Evolutionary conservation across 1,140 invertebrate genomes (phyloP), one percentile per base, ranked within the genome.

Genomic region (Drosophila miranda): DNA sequence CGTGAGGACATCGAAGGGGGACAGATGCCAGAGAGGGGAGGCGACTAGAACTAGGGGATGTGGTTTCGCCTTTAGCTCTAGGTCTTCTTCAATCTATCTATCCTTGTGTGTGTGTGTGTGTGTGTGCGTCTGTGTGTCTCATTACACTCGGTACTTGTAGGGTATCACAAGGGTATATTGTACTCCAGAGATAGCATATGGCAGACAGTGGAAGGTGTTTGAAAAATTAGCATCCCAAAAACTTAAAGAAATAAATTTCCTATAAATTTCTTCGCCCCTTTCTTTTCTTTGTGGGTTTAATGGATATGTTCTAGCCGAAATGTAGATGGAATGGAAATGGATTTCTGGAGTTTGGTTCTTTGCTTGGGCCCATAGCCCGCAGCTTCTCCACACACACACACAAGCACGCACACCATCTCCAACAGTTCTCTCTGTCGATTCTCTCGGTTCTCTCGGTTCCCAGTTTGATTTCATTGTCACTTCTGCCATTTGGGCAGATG

Each of bases 401-500:
- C 52, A 68, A 62, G 67, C 64, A 68, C 52, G 67, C 64, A 67
- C 52, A 57, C 19, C 16, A 53, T 49, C 60, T 64, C 61, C 50
- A 26, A 55, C 23, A 62, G 16, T 45, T 53, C 42, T 38, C 16
- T 16, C 5, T 52, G 14, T 49, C 28, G 28, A 21, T 48, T 50
- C 50, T 38, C 13, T 38, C 19, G 19, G 7, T 30, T 38, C 11
- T 51, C 23, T 26, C 46, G 49, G 45, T 52, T 66, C 69, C 83
- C 73, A 49, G 64, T 73, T 87, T 75, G 78, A 86, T 81, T 87
- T 87, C 82, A 78, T 81, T 84, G 80, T 81, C 80, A 86, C 80
- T 68, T 62, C 71, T 75, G 51, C 68, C 79, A 55, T 61, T 59
- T 60, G 73, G 42, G 43, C 11, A 34, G 64, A 69, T 68, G 42